Percentiles rank a stretch among this genome's conserved stretches.
These are phyloP conservation scores for Pseudoatta argentina DNA, from an alignment of 1,140 invertebrate species.

Conservation along the genomic window DNA sequence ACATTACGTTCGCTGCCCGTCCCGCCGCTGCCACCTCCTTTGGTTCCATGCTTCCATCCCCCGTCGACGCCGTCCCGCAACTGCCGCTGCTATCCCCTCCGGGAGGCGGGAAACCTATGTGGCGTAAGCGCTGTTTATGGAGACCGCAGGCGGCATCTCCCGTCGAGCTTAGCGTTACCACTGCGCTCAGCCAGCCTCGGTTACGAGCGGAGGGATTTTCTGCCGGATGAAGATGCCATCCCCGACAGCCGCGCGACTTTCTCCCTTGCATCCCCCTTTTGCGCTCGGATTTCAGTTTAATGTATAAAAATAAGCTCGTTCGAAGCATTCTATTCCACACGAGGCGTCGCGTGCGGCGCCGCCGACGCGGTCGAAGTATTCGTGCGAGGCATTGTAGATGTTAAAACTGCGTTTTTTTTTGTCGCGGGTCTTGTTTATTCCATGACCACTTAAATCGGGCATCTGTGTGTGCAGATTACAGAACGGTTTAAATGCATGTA, in stretches of 20 bases:
- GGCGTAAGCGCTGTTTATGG: slow-evolving; percentile 81
- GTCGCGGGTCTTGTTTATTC: background rate
- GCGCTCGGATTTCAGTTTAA: slow-evolving; percentile 72
- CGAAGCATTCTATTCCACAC: slow-evolving; percentile 40
- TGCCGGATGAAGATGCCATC: slow-evolving; percentile 76
- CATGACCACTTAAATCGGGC: background rate
- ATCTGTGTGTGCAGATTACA: too few species aligned
- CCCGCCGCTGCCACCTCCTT: background rate
- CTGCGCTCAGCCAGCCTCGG: slow-evolving; percentile 70
- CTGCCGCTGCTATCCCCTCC: background rate
- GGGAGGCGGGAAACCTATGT: slow-evolving; percentile 24
- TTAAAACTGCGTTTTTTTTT: slow-evolving; percentile 17
- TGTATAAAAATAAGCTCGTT: slow-evolving; percentile 78
- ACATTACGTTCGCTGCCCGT: slow-evolving; percentile 57
- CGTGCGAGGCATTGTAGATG: background rate
- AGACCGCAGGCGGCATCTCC: slow-evolving; percentile 81
- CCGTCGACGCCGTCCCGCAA: background rate
- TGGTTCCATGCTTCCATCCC: background rate
- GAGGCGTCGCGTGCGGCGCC: background rate
- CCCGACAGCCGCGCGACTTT: slow-evolving; percentile 62
- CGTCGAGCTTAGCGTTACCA: slow-evolving; percentile 80
- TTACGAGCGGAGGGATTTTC: slow-evolving; percentile 81
- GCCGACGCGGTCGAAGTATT: background rate
- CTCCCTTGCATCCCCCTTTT: slow-evolving; percentile 39
- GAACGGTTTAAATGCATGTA: slow-evolving; percentile 2